Conservation (phyloP, 1,140 invertebrate genomes). For the Zelostemma sp. region DNA sequence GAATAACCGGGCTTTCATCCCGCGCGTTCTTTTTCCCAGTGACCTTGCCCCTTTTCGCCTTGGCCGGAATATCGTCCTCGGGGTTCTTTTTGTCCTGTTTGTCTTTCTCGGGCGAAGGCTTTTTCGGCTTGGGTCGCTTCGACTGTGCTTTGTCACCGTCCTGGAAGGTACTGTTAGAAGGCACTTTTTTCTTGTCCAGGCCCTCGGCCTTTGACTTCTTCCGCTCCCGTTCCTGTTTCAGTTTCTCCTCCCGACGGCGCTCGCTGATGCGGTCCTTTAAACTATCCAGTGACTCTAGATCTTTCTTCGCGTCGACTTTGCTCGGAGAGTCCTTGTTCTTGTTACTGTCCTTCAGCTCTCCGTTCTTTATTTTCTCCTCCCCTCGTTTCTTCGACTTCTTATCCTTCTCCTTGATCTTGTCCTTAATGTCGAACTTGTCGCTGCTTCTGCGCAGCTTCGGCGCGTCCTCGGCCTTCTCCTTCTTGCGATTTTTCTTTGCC, state of each 20-base stretch:
- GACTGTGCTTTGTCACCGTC: constrained; percentile 54
- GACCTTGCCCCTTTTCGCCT: constrained; percentile 63
- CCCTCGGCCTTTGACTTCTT: constrained; percentile 60
- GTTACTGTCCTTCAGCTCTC: constrained; percentile 50
- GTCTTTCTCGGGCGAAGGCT: constrained; percentile 55
- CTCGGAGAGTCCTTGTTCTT: background rate
- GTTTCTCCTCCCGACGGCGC: constrained; percentile 75
- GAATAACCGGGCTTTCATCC: constrained; percentile 74
- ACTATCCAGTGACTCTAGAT: constrained; percentile 65
- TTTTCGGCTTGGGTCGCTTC: constrained; percentile 51
- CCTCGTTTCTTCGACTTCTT: constrained; percentile 48
- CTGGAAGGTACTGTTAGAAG: constrained; percentile 66
- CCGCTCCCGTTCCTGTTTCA: constrained; percentile 73
- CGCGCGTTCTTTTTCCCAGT: constrained; percentile 56
- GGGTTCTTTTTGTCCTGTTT: constrained; percentile 52
- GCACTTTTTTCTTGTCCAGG: constrained; percentile 65
- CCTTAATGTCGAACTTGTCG: constrained; percentile 54
- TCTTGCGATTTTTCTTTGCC: constrained; percentile 61
- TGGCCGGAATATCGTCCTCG: constrained; percentile 30
- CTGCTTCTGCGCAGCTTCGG: constrained; percentile 42
- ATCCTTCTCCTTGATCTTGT: constrained; percentile 53
- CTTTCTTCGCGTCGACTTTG: constrained; percentile 54
- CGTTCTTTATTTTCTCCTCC: constrained; percentile 51
- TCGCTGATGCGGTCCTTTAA: constrained; percentile 76
- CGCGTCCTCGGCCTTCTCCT: constrained; percentile 47